Conservation (phyloP, 2,113 vertebrate genomes). For the Castor canadensis region DNA sequence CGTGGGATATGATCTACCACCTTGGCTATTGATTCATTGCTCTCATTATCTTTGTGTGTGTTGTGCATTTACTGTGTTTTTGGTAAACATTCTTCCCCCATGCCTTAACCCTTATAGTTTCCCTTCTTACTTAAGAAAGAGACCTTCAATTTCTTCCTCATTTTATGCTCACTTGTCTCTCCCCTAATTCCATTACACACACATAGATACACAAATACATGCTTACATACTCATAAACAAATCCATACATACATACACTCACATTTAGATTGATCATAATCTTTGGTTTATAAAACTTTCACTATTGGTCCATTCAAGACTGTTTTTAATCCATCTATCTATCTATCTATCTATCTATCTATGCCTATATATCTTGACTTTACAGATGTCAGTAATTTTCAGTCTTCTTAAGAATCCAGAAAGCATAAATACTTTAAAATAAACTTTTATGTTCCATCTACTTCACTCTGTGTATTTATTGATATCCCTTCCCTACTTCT, state of each 20-base stretch:
- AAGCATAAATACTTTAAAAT: neutral
- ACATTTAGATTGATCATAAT: neutral
- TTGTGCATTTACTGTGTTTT: neutral
- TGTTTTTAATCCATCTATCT: neutral
- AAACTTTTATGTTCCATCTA: neutral
- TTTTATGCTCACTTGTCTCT: neutral
- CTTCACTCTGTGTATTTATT: neutral
- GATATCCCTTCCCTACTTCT: neutral
- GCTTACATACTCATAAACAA: neutral
- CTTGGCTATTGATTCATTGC: neutral
- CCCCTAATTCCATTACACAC: neutral
- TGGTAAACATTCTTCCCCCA: neutral
- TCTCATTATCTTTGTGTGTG: neutral
- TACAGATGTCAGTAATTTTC: neutral
- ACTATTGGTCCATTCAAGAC: neutral
- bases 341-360: neutral
- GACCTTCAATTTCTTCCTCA: neutral
- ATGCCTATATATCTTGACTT: neutral
- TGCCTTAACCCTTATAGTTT: neutral
- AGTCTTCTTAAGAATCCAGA: neutral
- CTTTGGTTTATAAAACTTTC: neutral
- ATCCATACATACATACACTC: too few species aligned
- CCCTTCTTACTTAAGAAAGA: neutral
- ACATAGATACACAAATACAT: neutral
- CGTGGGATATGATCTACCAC: neutral